phyloP scores from a whole-genome alignment of 2,888 invertebrate species.

The Philaethria dido region DNA sequence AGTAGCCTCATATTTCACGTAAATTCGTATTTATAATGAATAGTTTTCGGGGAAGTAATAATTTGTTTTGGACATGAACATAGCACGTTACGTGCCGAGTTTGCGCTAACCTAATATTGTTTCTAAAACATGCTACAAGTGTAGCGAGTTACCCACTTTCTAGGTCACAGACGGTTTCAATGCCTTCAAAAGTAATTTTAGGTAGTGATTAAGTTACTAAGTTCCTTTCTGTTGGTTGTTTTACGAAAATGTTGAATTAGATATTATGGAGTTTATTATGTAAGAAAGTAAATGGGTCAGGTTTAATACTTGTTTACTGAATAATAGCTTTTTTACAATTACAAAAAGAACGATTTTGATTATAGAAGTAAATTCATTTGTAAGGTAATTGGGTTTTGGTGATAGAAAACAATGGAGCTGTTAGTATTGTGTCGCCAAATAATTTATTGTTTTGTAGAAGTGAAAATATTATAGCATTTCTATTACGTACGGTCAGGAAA shows the following conservation, averaged over 20 bases:
- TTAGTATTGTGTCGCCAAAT: too few relatives aligned
- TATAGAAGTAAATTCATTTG: background rate
- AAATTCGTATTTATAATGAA: constrained; percentile 22
- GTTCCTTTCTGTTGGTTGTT: constrained; percentile 21
- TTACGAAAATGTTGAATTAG: constrained; percentile 15
- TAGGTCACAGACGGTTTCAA: constrained; percentile 40
- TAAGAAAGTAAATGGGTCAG: background rate
- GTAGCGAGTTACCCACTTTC: constrained; percentile 35
- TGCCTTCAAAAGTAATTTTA: constrained; percentile 42
- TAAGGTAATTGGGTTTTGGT: background rate
- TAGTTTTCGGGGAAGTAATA: constrained; percentile 21
- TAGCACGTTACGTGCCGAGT: constrained; percentile 28
- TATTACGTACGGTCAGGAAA: too few relatives aligned
- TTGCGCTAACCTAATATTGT: constrained; percentile 40
- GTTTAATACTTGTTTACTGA: background rate
- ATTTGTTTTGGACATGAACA: constrained; percentile 22
- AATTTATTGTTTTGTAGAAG: too few relatives aligned
- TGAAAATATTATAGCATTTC: too few relatives aligned
- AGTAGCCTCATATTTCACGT: constrained; percentile 14
- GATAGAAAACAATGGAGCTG: too few relatives aligned
- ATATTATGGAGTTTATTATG: background rate
- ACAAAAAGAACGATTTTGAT: background rate
- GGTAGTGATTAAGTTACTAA: constrained; percentile 31
- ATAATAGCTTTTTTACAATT: background rate
- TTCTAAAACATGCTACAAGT: constrained; percentile 39